phyloP scores from a whole-genome alignment of 2,113 vertebrate genomes.

The Clarias magur region DNA sequence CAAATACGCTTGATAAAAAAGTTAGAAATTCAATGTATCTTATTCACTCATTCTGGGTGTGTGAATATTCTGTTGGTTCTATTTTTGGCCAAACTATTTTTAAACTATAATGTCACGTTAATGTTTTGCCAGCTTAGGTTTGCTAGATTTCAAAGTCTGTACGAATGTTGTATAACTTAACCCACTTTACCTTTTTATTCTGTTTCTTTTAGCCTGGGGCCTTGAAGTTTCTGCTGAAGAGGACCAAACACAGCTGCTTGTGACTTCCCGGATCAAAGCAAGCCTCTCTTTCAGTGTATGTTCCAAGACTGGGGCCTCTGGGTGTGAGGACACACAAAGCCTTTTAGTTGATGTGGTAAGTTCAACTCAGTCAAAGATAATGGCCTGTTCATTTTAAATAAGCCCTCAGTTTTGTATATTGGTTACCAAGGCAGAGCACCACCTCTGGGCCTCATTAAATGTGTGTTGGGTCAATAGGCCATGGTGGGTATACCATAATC shows the following conservation, averaged over 20 bases:
- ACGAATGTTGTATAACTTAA: neutral
- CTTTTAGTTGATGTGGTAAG: slow-evolving; percentile 61
- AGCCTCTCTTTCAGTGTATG: slow-evolving; percentile 61
- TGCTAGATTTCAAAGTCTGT: neutral
- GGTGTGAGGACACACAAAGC: slow-evolving; percentile 45
- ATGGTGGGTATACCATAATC: neutral
- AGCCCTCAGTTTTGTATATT: neutral
- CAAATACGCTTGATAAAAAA: neutral
- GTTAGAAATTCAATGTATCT: no score
- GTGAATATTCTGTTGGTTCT: neutral
- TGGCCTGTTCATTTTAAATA: neutral
- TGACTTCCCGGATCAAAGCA: slow-evolving; percentile 57
- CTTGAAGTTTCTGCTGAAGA: slow-evolving; percentile 21
- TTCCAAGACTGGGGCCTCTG: neutral
- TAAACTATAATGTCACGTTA: neutral
- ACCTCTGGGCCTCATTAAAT: neutral
- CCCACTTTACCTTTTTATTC: neutral
- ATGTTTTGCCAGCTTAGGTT: neutral
- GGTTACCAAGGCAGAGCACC: neutral
- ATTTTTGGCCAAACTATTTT: neutral
- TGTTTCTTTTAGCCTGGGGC: slow-evolving; percentile 60
- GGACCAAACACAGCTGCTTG: slow-evolving; percentile 20
- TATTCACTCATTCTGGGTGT: neutral
- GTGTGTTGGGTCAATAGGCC: neutral
- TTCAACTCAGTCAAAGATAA: neutral